These are phyloP conservation scores for Sericinus montela DNA, from an alignment of 2,888 invertebrate genomes.

Conservation along the genomic window DNA sequence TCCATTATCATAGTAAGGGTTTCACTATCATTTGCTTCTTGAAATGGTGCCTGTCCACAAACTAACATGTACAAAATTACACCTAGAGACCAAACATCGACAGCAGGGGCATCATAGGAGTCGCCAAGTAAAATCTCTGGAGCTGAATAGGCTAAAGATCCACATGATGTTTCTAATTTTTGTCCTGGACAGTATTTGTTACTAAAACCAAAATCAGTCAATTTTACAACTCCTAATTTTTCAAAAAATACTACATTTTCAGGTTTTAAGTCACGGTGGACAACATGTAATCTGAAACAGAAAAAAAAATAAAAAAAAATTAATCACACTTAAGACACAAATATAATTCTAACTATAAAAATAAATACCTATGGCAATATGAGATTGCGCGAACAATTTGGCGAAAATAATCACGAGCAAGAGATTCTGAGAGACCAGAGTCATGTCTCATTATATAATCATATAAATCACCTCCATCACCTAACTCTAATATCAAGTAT, in stretches of 20 bases:
- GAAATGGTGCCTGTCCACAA: constrained; percentile 98
- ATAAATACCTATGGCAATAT: constrained; percentile 94
- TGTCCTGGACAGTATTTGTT: constrained; percentile 98
- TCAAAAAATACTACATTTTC: constrained; percentile 99
- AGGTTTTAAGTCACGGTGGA: constrained; percentile 96
- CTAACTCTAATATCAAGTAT: constrained; percentile 97
- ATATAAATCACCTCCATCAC: constrained; percentile 98
- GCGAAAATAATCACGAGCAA: constrained; percentile 95
- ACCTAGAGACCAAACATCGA: constrained; percentile 99
- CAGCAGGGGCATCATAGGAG: constrained; percentile 99
- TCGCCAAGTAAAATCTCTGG: constrained; percentile 99
- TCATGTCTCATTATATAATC: constrained; percentile 99
- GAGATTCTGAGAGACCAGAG: constrained; percentile 89
- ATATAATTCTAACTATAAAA: not conserved
- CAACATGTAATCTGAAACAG: constrained; percentile 79
- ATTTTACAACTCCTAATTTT: constrained; percentile 96
- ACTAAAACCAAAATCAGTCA: constrained; percentile 99
- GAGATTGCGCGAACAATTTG: constrained; percentile 99
- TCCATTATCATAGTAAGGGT: constrained; percentile 99
- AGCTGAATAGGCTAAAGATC: constrained; percentile 98
- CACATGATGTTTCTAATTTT: constrained; percentile 98
- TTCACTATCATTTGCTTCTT: constrained; percentile 99
- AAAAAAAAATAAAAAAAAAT: constrained; percentile 11
- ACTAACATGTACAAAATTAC: constrained; percentile 99
- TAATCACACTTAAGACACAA: not conserved